Evolutionary conservation across 2,888 invertebrate genomes (phyloP), one percentile per base, ranked within the genome.

Genomic region (Pristionchus exspectatus): DNA sequence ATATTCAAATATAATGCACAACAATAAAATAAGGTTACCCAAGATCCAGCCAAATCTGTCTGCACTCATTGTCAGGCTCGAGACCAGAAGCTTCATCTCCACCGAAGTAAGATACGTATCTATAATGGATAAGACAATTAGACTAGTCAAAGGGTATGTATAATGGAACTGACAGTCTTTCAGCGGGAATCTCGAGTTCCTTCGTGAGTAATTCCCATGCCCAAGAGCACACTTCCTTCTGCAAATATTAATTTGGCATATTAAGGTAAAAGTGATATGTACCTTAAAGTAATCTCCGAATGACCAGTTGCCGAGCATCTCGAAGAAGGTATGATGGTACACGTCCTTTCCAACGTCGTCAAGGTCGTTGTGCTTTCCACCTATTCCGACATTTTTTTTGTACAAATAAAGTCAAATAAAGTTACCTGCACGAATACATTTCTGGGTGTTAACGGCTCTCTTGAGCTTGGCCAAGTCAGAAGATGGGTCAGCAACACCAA

Each of bases 251-350:
- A 59, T 33, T 30, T 54, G 27, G 12, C 50, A 92, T 24, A 74
- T 50, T 18, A 54, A 44, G 12, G 50, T 33, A 50, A 44, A 81
- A 1, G 7, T 21, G 66, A n/a, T 4, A 7, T 7, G 5, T 94
- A 96, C 97, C 96, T 99, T 99, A 95, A 99, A 99, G 95, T 99
- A 99, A 96, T 99, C 98, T n/a, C 99, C 99, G 96, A 99, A 99
- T 0, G 99, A 99, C 99, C 99, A 99, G 95, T 99, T 99, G 14
- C 99, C 99, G 96, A 99, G 96, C 99, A 99, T 99, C 96, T 99
- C 99, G 96, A 99, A 99, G 96, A 99, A 99, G 5, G 99, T 99
- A 95, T 99, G 99, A 96, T 99, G 99, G 95, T 99, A 99, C 3
- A 98, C 98, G 96, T 99, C 99, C 85, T 99, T 99, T 59, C 99